Base-by-base conservation (phyloP, 2,888 invertebrate genomes). In the Ariolimax columbianus region DNA sequence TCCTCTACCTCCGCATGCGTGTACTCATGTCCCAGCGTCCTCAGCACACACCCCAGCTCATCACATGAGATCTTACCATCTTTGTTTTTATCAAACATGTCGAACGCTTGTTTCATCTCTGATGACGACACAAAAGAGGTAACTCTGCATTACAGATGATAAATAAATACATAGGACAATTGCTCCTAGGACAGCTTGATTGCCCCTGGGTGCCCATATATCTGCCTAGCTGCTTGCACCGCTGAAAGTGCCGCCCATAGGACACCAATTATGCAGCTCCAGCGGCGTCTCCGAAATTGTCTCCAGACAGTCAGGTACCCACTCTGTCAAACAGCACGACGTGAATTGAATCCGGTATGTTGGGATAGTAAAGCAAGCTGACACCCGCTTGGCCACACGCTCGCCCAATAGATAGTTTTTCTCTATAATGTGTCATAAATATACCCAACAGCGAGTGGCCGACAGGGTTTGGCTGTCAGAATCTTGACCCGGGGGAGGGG, bases 31-130 rank as follows among this genome's bases (percentile, higher is more conserved):
- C 91, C 91, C 40, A 91, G 85, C 0, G 91, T 89, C 83, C 92
- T 85, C 78, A 91, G 86, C 2, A 91, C 92, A 82, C 90, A 89
- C 0, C 92, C 91, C 2, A 93, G 86, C 82, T 93, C 93, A 23
- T 92, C 92, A 75, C 90, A 89, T 14, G 92, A 92, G 86, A 93
- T 92, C 87, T 90, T 91, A 0, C 93, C 93, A 82, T 91, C 92
- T 63, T 91, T 87, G 86, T 92, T 92, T 78, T 92, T 91, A 87
- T 93, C 93, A 78, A 93, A 92, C 86, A 92, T 89, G 66, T 92
- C 91, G 86, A 93, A 93, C 23, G 90, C 90, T 79, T 91, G 91
- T 86, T 90, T 90, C 83, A 92, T 88, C 87, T 92, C 92, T 92
- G 30, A 43, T 11, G 36, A 17, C 17, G 14, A 19, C 7, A 59